Conservation (phyloP, 1,140 invertebrate genomes). For the Hyposmocoma kahamanoa region DNA sequence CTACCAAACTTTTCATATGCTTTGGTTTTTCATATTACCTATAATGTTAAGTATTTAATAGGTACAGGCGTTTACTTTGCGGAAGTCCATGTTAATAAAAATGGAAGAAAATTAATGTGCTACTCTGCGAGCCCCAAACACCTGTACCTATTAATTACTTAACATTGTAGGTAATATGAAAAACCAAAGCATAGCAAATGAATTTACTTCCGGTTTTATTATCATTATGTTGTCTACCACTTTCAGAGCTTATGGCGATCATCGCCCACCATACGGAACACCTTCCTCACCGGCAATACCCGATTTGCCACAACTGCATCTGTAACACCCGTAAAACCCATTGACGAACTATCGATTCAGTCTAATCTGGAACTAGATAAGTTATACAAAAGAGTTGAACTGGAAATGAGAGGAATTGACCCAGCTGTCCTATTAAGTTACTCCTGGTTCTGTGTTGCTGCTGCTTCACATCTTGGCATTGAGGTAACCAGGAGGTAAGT, state of each 20-base stretch:
- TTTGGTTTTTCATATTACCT: too few species aligned
- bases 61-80: too few species aligned
- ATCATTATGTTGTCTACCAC: too few species aligned
- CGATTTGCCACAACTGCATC: conserved; percentile 27
- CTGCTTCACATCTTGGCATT: conserved; percentile 87
- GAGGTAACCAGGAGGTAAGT: conserved; percentile 82
- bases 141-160: too few species aligned
- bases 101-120: too few species aligned
- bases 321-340: conserved; percentile 26
- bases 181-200: too few species aligned
- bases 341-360: conserved; percentile 22
- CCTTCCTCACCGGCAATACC: conserved; percentile 19
- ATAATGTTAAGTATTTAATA: too few species aligned
- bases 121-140: too few species aligned
- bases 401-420: conserved; percentile 92
- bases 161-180: too few species aligned
- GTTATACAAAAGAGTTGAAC: conserved; percentile 87
- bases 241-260: conserved; percentile 45
- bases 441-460: conserved; percentile 84
- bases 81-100: too few species aligned
- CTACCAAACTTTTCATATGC: too few species aligned
- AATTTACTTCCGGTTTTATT: too few species aligned
- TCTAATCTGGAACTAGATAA: conserved; percentile 77
- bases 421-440: conserved; percentile 91
- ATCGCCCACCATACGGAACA: conserved; percentile 25